A percentile compares a stretch with the other conserved stretches of the same genome.
Conservation (phyloP, 2,888 invertebrate genomes). For the Gerris lacustris region DNA sequence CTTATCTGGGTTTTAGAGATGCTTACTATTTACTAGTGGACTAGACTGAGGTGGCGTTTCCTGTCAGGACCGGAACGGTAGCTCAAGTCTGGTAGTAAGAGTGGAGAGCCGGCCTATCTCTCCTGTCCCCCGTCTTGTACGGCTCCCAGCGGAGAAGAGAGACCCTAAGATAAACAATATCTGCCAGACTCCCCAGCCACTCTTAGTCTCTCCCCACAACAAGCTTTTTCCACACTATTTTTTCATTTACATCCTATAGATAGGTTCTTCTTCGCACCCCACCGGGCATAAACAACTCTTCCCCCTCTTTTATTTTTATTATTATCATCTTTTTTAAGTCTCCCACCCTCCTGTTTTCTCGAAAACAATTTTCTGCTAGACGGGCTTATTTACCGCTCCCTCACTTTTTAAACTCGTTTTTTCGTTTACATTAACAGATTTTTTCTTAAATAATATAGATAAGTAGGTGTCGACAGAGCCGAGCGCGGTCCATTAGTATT, state of each 20-base stretch:
- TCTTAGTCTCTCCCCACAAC: neutral
- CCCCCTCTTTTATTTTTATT: neutral
- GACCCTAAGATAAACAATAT: neutral
- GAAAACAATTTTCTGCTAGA: slow-evolving; percentile 3
- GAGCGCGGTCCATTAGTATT: neutral
- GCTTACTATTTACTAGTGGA: too few species aligned
- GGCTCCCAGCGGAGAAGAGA: neutral
- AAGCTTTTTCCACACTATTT: neutral
- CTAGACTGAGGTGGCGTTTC: too few species aligned
- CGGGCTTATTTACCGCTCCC: neutral
- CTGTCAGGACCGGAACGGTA: too few species aligned
- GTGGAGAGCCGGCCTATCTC: too few species aligned
- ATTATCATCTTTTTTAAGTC: neutral
- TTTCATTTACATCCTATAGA: neutral
- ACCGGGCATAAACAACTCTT: neutral
- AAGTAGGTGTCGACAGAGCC: neutral
- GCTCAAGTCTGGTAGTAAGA: too few species aligned
- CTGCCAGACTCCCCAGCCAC: neutral
- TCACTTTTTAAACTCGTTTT: neutral
- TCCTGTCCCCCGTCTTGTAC: neutral
- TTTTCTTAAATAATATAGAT: neutral
- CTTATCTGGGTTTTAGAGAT: too few species aligned
- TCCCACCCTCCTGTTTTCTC: neutral
- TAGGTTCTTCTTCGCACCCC: neutral
- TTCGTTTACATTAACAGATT: slow-evolving; percentile 1